phyloP scores from a whole-genome alignment of 2,113 vertebrate species.

The Cyanistes caeruleus region DNA sequence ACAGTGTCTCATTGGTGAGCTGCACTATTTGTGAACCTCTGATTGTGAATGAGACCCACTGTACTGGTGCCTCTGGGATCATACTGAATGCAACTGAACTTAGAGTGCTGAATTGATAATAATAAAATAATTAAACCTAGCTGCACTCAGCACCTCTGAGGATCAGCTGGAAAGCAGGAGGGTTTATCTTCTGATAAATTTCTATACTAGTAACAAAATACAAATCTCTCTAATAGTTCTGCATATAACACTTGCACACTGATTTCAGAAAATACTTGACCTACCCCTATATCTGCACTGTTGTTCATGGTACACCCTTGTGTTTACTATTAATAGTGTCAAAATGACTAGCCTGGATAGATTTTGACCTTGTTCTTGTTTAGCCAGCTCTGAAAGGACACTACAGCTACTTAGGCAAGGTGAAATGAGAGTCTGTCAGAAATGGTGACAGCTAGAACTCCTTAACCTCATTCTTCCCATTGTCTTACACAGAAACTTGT shows the following conservation, averaged over 20 bases:
- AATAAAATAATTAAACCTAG: background rate
- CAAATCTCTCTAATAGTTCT: background rate
- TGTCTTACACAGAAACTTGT: background rate
- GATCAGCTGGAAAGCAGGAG: background rate
- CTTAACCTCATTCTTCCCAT: background rate
- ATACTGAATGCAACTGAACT: background rate
- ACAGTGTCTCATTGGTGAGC: background rate
- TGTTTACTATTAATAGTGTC: background rate
- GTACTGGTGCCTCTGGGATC: background rate
- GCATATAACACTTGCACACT: background rate
- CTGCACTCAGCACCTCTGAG: background rate
- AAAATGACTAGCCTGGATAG: background rate
- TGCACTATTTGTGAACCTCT: background rate
- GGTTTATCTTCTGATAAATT: background rate
- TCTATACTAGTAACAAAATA: background rate
- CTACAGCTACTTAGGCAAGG: background rate
- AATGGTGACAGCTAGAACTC: accelerated
- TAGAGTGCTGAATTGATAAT: background rate
- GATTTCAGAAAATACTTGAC: background rate
- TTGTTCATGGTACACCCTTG: background rate
- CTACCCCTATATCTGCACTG: background rate
- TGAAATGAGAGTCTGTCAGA: background rate
- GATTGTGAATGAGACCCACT: background rate
- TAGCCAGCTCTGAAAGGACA: conserved; percentile 1
- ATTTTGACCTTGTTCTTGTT: conserved; percentile 18